Percentiles rank a stretch among this genome's conserved stretches.
These are phyloP conservation scores for Gallinago undulata DNA, from an alignment of 2,113 vertebrate species.

Conservation along the genomic window DNA sequence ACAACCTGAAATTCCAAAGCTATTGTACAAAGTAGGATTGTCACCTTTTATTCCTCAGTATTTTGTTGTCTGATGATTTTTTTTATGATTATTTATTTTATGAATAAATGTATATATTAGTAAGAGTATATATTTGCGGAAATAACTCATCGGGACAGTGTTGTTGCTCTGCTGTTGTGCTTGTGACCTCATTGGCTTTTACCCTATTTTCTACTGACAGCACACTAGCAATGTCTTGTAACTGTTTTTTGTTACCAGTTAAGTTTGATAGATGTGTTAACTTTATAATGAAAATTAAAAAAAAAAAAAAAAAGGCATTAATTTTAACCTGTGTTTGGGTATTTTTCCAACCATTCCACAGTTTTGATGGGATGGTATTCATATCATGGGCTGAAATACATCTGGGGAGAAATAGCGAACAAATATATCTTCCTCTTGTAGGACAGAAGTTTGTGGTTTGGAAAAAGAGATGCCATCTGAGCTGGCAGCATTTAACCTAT, in stretches of 20 bases:
- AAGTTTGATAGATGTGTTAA: slow-evolving; percentile 86
- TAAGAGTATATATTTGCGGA: slow-evolving; percentile 90
- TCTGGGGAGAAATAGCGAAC: neutral
- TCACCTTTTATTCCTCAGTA: slow-evolving; percentile 67
- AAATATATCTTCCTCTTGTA: neutral
- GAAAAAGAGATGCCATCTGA: neutral
- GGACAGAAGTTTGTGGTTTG: neutral
- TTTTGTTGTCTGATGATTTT: slow-evolving; percentile 78
- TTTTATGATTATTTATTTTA: slow-evolving; percentile 95
- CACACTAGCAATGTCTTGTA: slow-evolving; percentile 75
- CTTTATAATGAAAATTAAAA: slow-evolving; percentile 84
- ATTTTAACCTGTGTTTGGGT: slow-evolving; percentile 22
- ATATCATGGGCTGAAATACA: fast-evolving
- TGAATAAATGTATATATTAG: slow-evolving; percentile 89
- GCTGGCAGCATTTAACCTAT: neutral
- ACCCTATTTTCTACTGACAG: slow-evolving; percentile 79
- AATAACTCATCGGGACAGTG: slow-evolving; percentile 78
- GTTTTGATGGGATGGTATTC: neutral
- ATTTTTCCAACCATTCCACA: neutral
- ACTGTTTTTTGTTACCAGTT: slow-evolving; percentile 74
- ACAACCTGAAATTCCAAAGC: slow-evolving; percentile 85
- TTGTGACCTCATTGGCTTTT: slow-evolving; percentile 80
- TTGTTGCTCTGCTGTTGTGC: slow-evolving; percentile 79
- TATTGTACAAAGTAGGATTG: slow-evolving; percentile 84
- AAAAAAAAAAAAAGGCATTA: slow-evolving; percentile 24